A percentile compares a stretch with the other conserved stretches of the same genome.
phyloP scores from a whole-genome alignment of 2,797 vertebrate genomes.

The Cheirogaleus major region DNA sequence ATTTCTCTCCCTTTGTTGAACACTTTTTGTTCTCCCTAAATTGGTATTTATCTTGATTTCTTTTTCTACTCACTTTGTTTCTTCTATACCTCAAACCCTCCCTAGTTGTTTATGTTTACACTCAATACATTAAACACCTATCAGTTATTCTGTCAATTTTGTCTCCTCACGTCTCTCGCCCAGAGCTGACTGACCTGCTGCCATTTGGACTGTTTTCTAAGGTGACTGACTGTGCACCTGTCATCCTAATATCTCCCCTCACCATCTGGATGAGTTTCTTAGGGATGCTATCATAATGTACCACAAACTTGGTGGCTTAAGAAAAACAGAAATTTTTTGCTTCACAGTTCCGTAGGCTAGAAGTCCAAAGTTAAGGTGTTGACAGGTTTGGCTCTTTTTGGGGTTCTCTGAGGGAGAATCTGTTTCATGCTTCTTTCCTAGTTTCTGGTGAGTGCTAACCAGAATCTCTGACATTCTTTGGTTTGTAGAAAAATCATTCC shows the following conservation, averaged over 20 bases:
- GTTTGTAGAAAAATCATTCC: background rate
- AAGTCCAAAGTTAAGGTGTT: background rate
- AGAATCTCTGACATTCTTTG: background rate
- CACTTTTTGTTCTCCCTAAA: background rate
- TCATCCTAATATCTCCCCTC: background rate
- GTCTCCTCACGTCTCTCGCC: background rate
- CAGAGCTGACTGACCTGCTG: background rate
- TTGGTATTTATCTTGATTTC: background rate
- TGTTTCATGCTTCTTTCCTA: background rate
- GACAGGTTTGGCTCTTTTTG: background rate
- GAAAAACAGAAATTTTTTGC: background rate
- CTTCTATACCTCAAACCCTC: background rate
- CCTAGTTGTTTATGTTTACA: background rate
- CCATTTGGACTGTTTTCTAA: background rate
- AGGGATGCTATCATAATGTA: background rate
- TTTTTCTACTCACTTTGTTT: background rate
- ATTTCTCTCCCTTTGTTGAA: background rate
- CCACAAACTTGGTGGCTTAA: background rate
- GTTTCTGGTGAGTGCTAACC: background rate
- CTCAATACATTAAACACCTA: background rate
- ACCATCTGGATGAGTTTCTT: background rate
- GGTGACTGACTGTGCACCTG: background rate
- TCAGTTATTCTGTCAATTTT: background rate
- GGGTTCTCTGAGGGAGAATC: background rate
- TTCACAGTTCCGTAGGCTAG: background rate